Evolutionary conservation across 2,888 invertebrate species (phyloP), one percentile per base, ranked within the genome.

Genomic region (Megastigmus dorsalis): DNA sequence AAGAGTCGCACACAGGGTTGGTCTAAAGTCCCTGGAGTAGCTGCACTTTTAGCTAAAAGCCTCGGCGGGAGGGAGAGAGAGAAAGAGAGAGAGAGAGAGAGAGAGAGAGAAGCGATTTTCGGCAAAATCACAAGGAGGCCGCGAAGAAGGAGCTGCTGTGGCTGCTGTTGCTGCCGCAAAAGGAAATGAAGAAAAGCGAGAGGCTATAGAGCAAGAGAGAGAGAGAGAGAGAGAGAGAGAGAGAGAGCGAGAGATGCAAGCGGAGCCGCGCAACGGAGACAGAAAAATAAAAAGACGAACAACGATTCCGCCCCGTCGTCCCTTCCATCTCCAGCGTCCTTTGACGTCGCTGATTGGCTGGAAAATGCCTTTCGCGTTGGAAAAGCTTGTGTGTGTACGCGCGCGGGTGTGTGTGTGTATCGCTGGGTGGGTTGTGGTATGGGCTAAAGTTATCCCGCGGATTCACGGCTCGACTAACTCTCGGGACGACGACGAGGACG

Each of bases 291-390:
- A 65, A 26, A 33, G 38, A 30, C 23, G 50, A 5, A 23, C n/a
- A n/a, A n/a, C n/a, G n/a, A n/a, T n/a, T n/a, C n/a, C n/a, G n/a
- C n/a, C n/a, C n/a, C 6, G 52, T 52, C 48, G 48, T n/a, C 33
- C n/a, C 10, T 18, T 26, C 52, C n/a, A n/a, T n/a, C n/a, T n/a
- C n/a, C n/a, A n/a, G n/a, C 20, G 13, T 26, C 18, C 52, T 66
- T 54, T 54, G 41, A 54, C 15, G 57, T 15, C 59, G 23, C 50
- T 57, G 72, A 72, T 72, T 72, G 62, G 57, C 50, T 65, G 65
- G 65, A 65, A 72, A 72, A 72, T 54, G 41, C 57, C 50, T 52
- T 20, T 23, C 45, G 6, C 43, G 23, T n/a, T n/a, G n/a, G n/a
- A n/a, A n/a, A n/a, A 33, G 28, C 15, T 20, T 36, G 4, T 9